Evolutionary conservation across 2,888 invertebrate genomes (phyloP), one percentile per base, ranked within the genome.

Genomic region (Neocrepidodera transversa): DNA sequence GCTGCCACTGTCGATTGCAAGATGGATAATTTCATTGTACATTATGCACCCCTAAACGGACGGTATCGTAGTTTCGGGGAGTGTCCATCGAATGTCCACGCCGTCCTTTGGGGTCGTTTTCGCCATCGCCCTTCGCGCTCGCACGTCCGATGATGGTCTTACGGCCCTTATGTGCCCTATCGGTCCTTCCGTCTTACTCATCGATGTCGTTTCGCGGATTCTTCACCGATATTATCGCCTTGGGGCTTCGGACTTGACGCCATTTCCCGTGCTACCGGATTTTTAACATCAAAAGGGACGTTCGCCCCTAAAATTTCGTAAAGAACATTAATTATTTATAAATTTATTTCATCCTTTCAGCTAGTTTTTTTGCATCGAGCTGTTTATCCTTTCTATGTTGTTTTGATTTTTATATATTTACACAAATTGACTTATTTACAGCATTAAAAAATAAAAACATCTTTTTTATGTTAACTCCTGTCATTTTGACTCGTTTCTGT

Each of bases 1-100:
- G 2, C 2, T 53, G 14, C 53, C 58, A 53, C 58, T 53, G 53
- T 11, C 30, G 32, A 7, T 23, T 47, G 40, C 52, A 40, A 38
- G 10, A 45, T n/a, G 45, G 53, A 60, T 65, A 62, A 63, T 59
- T 53, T 54, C 62, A 68, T 71, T 68, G 67, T 70, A 64, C 62
- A 63, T 64, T 67, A 70, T 72, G 69, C 72, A 71, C 73, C 74
- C 73, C 65, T 67, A 67, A 60, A 5, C 45, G 26, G 11, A n/a
- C n/a, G n/a, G 52, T 18, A 13, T 20, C 42, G 28, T 63, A 54
- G 58, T 30, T 60, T 65, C 13, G 67, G 73, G 75, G 73, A 64
- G 72, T 68, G 72, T 68, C 69, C 71, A 68, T 70, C 73, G 73
- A 72, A 70, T 74, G 74, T 73, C 75, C 75, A 73, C 67, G 36